Evolutionary conservation across 2,113 vertebrate genomes (phyloP), one percentile per base, ranked within the genome.

Genomic region (Pteruthius melanotis): DNA sequence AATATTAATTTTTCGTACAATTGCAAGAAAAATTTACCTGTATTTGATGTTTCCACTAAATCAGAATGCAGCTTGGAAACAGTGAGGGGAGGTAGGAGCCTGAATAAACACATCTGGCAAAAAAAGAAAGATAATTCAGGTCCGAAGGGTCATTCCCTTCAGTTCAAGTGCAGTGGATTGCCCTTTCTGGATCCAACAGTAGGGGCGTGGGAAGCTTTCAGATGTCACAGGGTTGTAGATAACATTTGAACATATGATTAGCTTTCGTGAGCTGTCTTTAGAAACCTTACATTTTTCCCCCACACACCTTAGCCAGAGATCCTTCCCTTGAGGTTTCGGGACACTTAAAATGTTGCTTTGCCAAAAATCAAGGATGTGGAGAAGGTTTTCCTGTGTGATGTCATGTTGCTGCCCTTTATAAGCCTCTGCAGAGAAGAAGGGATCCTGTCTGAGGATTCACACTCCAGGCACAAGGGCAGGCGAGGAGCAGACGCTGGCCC

Each of bases 321-420:
- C 96, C 95, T 89, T 96, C 96, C 96, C 97, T 96, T 96, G 95
- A 96, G 97, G 94, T 97, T 98, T 97, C 35, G 8, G 93, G 93
- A 83, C 70, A 93, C 96, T 98, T 97, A 96, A 96, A 97, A 97
- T 97, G 95, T 96, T 97, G 83, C 97, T 97, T 96, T 98, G 96
- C 96, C 96, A 97, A 97, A 98, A 95, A 96, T 93, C 97, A 97
- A 97, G 97, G 97, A 97, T 98, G 97, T 98, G 98, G 97, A 97
- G 93, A 94, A 89, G 87, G 95, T 97, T 97, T 98, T 98, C 97
- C 98, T 98, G 98, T 97, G 97, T 98, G 98, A 98, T 97, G 98
- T 98, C 98, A 98, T 83, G 65, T 93, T 24, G 84, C 96, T 94
- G 89, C 92, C 94, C 97, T 98, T 98, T 98, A 98, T 98, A 98